Evolutionary conservation across 1,140 invertebrate genomes (phyloP).

Genomic region (Harlomillsia oculata): DNA sequence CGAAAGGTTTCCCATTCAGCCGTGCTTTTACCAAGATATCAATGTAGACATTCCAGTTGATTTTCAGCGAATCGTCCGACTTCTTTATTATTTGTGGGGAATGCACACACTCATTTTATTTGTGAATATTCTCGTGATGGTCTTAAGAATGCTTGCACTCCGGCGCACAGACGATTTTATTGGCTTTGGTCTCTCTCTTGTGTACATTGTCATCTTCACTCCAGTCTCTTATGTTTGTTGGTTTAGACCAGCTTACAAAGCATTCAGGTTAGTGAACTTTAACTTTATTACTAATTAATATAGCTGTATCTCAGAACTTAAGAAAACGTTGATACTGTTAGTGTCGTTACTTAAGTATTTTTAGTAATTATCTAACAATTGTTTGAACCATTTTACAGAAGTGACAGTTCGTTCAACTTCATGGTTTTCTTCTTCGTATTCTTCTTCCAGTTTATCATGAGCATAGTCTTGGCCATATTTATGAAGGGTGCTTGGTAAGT

Average conservation of each 20-base stretch:
- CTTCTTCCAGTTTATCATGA: slow-evolving; percentile 91
- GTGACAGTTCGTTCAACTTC: slow-evolving; percentile 98
- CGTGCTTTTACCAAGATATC: slow-evolving; percentile 99
- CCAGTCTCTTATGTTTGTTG: slow-evolving; percentile 97
- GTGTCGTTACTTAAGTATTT: slow-evolving; percentile 11
- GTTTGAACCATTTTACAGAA: slow-evolving; percentile 60
- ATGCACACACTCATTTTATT: slow-evolving; percentile 78
- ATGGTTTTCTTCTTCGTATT: slow-evolving; percentile 99
- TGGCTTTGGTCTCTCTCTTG: slow-evolving; percentile 78
- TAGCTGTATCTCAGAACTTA: slow-evolving; percentile 9
- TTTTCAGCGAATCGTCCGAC: slow-evolving; percentile 89
- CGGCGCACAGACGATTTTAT: slow-evolving; percentile 48
- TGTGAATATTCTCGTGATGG: slow-evolving; percentile 71
- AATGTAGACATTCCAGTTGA: slow-evolving; percentile 97
- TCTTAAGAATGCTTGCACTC: slow-evolving; percentile 49
- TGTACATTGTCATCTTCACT: slow-evolving; percentile 85
- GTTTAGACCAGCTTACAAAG: slow-evolving; percentile 80
- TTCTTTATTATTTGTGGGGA: slow-evolving; percentile 94
- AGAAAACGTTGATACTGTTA: no score
- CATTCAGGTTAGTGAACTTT: slow-evolving; percentile 67
- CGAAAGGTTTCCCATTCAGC: slow-evolving; percentile 79
- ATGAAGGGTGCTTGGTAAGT: slow-evolving; percentile 67
- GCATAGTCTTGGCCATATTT: slow-evolving; percentile 77
- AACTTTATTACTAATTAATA: slow-evolving; percentile 9
- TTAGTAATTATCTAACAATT: slow-evolving; percentile 36